Evolutionary conservation across 2,888 invertebrate species (phyloP).

Genomic region (Pyralis farinalis): DNA sequence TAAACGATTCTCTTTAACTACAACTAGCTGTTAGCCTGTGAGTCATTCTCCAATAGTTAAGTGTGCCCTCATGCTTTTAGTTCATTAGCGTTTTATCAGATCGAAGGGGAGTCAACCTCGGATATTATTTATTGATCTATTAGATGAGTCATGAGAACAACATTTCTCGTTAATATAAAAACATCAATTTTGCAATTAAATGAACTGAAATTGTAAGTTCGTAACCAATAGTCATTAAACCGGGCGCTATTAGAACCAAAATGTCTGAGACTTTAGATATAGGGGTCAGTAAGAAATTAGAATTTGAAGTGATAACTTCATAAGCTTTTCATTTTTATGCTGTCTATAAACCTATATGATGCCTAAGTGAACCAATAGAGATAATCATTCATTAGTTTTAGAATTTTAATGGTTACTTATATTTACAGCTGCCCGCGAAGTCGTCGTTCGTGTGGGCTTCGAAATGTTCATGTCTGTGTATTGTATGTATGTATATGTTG

Average conservation of each 20-base stretch:
- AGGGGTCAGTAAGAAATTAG: conserved; percentile 40
- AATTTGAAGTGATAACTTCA: conserved; percentile 21
- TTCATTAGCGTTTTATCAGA: conserved; percentile 7
- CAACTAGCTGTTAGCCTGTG: neutral
- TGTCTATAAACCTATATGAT: no score
- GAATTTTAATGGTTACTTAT: no score
- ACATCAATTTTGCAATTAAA: conserved; percentile 27
- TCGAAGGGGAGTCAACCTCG: neutral
- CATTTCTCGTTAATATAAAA: conserved; percentile 17
- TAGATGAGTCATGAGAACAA: conserved; percentile 26
- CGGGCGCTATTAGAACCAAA: conserved; percentile 27
- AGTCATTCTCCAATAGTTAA: conserved; percentile 3
- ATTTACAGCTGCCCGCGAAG: no score
- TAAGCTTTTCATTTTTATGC: conserved; percentile 2
- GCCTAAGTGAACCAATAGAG: no score
- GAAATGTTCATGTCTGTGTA: no score
- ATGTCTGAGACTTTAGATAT: conserved; percentile 30
- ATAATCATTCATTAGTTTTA: no score
- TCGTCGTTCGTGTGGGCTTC: no score
- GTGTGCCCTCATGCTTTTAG: neutral
- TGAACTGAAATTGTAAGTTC: conserved; percentile 47
- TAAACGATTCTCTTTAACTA: neutral
- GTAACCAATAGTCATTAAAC: conserved; percentile 47
- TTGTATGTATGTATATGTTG: no score
- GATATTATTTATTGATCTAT: conserved; percentile 11